These are phyloP conservation scores for Meteorus cinctellus DNA, from an alignment of 2,888 invertebrate genomes.

Conservation along the genomic window DNA sequence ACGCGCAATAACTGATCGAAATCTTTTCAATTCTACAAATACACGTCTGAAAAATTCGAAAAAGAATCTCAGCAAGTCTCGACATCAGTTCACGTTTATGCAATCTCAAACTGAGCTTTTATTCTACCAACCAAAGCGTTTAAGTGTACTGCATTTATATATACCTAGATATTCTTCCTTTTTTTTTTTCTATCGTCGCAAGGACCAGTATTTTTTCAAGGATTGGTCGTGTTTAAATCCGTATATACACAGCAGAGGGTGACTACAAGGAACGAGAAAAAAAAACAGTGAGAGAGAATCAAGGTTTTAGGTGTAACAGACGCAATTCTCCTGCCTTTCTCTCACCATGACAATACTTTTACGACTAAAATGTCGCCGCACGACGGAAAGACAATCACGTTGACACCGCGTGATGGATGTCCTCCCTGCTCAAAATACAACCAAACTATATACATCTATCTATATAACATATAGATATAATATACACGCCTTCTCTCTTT, in stretches of 20 bases:
- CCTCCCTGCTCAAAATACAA: slow-evolving; percentile 64
- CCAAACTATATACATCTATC: slow-evolving; percentile 34
- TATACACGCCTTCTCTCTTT: slow-evolving; percentile 32
- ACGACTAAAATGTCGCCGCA: slow-evolving; percentile 51
- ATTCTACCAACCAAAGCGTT: neutral
- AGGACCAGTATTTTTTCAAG: slow-evolving; percentile 28
- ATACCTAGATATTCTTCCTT: neutral
- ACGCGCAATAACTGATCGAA: too few species aligned
- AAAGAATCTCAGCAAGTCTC: too few species aligned
- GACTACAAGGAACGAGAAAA: neutral
- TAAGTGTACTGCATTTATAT: slow-evolving; percentile 20
- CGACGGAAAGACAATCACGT: slow-evolving; percentile 72
- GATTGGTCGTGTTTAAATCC: neutral
- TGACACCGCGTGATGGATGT: slow-evolving; percentile 73
- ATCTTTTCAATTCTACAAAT: too few species aligned
- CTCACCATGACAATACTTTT: slow-evolving; percentile 64
- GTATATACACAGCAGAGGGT: neutral
- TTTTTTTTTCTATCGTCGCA: neutral
- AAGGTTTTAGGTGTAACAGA: slow-evolving; percentile 12
- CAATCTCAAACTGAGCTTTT: neutral
- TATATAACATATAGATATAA: slow-evolving; percentile 7
- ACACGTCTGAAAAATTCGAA: too few species aligned
- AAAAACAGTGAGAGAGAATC: neutral
- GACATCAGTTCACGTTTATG: neutral
- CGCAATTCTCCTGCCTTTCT: slow-evolving; percentile 24